Percentiles rank a stretch among this genome's conserved stretches.
These are phyloP conservation scores for Danio choprae DNA, from an alignment of 2,797 vertebrate species.

Conservation along the genomic window DNA sequence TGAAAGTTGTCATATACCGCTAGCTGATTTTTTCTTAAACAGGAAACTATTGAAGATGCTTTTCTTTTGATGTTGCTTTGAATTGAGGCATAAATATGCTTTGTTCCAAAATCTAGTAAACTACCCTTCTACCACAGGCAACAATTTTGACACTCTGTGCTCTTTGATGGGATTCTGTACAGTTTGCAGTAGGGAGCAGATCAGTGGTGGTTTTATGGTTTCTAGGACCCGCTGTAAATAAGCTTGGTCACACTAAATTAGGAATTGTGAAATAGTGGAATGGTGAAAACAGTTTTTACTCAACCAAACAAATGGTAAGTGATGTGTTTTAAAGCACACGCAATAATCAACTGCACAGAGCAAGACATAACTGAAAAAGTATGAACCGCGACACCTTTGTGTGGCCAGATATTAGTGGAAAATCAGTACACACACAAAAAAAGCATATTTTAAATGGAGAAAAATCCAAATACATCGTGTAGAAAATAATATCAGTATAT, in stretches of 20 bases:
- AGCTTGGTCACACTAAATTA: neutral
- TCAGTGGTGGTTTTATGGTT: neutral
- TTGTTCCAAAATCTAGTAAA: constrained; percentile 13
- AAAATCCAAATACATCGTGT: too few relatives aligned
- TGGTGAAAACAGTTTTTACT: too few relatives aligned
- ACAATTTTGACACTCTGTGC: neutral
- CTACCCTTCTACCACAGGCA: neutral
- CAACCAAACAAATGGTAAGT: too few relatives aligned
- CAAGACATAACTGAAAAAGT: too few relatives aligned
- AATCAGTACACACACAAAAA: too few relatives aligned
- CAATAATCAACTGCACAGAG: too few relatives aligned
- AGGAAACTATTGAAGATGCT: constrained; percentile 22
- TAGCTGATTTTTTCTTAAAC: neutral
- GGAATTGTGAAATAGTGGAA: too few relatives aligned
- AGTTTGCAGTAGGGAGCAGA: neutral
- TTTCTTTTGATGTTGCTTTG: constrained; percentile 39
- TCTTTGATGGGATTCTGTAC: neutral
- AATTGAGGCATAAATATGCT: constrained; percentile 12
- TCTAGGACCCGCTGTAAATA: neutral
- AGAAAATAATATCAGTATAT: too few relatives aligned
- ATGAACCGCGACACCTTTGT: too few relatives aligned
- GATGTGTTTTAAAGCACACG: too few relatives aligned
- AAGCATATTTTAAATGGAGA: too few relatives aligned
- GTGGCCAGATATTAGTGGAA: too few relatives aligned
- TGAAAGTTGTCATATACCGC: constrained; percentile 3